Percentiles rank a stretch among this genome's conserved stretches.
These are phyloP conservation scores for Microtus ochrogaster DNA, from an alignment of 2,113 vertebrate genomes.

Conservation along the genomic window DNA sequence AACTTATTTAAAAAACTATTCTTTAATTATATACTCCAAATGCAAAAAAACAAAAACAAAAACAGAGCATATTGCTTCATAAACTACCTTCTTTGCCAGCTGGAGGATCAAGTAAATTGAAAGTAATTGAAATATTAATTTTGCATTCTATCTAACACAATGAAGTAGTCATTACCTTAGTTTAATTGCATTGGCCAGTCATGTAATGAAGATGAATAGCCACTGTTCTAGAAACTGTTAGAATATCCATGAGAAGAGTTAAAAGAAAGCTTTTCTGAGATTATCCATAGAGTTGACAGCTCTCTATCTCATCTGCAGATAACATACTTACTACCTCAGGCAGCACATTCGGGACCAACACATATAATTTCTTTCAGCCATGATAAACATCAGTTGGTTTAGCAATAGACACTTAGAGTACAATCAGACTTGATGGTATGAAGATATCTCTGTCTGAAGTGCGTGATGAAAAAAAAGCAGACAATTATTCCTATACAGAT, in stretches of 20 bases:
- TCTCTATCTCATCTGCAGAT: background rate
- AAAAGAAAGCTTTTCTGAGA: conserved; percentile 23
- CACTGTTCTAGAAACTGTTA: background rate
- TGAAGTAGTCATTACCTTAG: background rate
- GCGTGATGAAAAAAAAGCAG: conserved; percentile 4
- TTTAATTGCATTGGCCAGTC: conserved; percentile 47
- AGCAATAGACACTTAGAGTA: background rate
- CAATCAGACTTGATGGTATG: background rate
- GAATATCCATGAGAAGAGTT: background rate
- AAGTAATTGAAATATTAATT: conserved; percentile 6
- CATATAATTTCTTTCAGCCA: background rate
- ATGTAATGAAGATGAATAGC: conserved; percentile 13
- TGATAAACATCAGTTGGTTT: background rate
- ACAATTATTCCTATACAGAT: no score
- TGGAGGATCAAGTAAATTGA: conserved; percentile 20
- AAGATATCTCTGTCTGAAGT: background rate
- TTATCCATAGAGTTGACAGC: background rate
- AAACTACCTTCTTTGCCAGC: background rate
- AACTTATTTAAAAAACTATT: background rate
- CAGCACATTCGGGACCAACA: background rate
- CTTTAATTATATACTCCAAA: background rate
- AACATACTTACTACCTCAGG: background rate
- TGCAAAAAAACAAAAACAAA: conserved; percentile 12
- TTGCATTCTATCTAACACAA: background rate
- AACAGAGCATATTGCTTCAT: background rate